These are phyloP conservation scores for Siniperca obscura DNA, from an alignment of 2,797 vertebrate species.

Conservation along the genomic window DNA sequence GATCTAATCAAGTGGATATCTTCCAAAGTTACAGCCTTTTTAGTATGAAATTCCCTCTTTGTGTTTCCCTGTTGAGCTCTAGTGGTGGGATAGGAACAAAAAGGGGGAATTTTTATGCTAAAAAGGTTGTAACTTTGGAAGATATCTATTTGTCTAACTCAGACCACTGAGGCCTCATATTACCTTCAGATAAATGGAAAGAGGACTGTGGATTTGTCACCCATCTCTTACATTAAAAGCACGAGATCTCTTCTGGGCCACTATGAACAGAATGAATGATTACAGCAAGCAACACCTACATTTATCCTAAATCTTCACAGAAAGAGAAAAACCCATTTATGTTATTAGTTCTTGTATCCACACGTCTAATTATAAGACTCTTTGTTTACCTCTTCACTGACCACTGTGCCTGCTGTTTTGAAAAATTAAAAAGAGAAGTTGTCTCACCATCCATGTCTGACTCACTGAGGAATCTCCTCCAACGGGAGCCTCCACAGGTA, in stretches of 20 bases:
- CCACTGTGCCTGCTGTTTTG: not conserved
- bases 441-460: conserved; percentile 80
- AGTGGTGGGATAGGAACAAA: not conserved
- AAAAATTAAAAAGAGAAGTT: not conserved
- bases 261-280: not conserved
- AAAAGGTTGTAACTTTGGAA: not conserved
- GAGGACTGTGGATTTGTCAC: not conserved
- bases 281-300: not conserved
- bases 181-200: not conserved
- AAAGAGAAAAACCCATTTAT: not conserved
- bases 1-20: not conserved
- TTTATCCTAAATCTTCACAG: not conserved
- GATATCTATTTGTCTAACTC: not conserved
- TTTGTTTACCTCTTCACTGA: not conserved
- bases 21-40: not conserved
- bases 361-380: not conserved
- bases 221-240: not conserved
- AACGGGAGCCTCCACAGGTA: conserved; percentile 88
- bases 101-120: not conserved
- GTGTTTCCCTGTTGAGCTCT: not conserved
- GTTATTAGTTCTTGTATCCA: not conserved
- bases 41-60: not conserved
- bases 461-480: conserved; percentile 81
- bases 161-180: not conserved
- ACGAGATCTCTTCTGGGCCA: not conserved